phyloP scores from a whole-genome alignment of 2,888 invertebrate species.

The Abrostola tripartita region DNA sequence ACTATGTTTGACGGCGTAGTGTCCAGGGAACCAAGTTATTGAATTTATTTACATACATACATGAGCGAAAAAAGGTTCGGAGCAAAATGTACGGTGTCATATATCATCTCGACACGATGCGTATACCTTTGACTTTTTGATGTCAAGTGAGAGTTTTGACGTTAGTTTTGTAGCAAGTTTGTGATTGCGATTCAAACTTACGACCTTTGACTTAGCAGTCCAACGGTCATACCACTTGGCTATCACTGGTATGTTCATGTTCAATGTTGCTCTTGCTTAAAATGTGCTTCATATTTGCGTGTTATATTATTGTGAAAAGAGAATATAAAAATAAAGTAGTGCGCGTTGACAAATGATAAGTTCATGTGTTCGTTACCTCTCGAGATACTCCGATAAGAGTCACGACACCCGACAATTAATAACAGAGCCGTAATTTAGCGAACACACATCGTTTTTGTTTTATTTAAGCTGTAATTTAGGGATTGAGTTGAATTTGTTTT shows the following conservation, averaged over 20 bases:
- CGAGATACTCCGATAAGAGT: slow-evolving; percentile 39
- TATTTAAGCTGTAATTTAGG: slow-evolving; percentile 36
- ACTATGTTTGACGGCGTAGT: slow-evolving; percentile 65
- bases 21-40: slow-evolving; percentile 72
- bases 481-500: slow-evolving; percentile 18
- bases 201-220: too few relatives aligned
- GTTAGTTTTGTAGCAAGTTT: slow-evolving; percentile 38
- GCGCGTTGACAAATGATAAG: slow-evolving; percentile 39
- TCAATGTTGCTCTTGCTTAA: too few relatives aligned
- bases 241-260: too few relatives aligned
- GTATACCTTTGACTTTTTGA: slow-evolving; percentile 42
- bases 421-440: slow-evolving; percentile 27
- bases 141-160: slow-evolving; percentile 22
- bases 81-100: slow-evolving; percentile 56
- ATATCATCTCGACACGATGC: slow-evolving; percentile 48
- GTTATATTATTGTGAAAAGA: slow-evolving; percentile 6
- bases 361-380: slow-evolving; percentile 23
- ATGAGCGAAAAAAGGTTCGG: slow-evolving; percentile 59
- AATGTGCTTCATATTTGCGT: not conserved
- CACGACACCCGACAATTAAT: slow-evolving; percentile 48
- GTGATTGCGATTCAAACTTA: not conserved
- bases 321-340: slow-evolving; percentile 9
- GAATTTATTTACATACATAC: slow-evolving; percentile 77
- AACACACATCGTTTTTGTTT: slow-evolving; percentile 26
- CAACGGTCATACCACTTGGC: too few relatives aligned